These are phyloP conservation scores for Ichneumoninae sp. DNA, from an alignment of 2,888 invertebrate genomes.

Conservation along the genomic window DNA sequence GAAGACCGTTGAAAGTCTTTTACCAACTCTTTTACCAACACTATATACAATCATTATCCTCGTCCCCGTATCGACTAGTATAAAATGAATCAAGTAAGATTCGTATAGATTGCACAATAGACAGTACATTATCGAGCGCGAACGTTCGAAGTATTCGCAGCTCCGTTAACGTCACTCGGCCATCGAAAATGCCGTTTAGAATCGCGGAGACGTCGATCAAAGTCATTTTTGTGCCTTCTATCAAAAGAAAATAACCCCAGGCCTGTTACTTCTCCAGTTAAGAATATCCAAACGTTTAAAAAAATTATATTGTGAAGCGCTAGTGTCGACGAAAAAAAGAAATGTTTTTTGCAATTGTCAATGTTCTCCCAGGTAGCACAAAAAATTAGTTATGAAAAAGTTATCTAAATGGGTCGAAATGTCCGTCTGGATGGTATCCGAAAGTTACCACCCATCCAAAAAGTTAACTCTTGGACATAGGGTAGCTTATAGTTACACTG, in stretches of 20 bases:
- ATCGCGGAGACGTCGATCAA: background rate
- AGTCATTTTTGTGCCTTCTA: background rate
- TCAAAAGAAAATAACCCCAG: background rate
- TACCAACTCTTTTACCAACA: background rate
- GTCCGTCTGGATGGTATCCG: no score
- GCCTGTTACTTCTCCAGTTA: background rate
- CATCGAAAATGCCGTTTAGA: background rate
- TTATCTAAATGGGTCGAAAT: no score
- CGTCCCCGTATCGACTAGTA: background rate
- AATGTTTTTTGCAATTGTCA: no score
- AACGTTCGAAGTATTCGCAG: constrained; percentile 18
- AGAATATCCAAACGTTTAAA: background rate
- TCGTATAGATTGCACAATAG: background rate
- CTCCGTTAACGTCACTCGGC: background rate
- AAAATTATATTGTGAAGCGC: no score
- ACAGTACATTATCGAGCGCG: constrained; percentile 14
- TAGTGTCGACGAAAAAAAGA: no score
- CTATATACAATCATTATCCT: constrained; percentile 14
- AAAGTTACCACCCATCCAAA: no score
- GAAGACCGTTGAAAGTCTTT: constrained; percentile 23
- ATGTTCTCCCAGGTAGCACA: no score
- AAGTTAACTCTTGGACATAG: no score
- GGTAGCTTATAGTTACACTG: no score
- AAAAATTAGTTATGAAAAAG: no score
- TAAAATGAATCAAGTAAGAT: background rate